Evolutionary conservation across 1,140 invertebrate genomes (phyloP), one percentile per base, ranked within the genome.

Genomic region (Brachionus calyciflorus): DNA sequence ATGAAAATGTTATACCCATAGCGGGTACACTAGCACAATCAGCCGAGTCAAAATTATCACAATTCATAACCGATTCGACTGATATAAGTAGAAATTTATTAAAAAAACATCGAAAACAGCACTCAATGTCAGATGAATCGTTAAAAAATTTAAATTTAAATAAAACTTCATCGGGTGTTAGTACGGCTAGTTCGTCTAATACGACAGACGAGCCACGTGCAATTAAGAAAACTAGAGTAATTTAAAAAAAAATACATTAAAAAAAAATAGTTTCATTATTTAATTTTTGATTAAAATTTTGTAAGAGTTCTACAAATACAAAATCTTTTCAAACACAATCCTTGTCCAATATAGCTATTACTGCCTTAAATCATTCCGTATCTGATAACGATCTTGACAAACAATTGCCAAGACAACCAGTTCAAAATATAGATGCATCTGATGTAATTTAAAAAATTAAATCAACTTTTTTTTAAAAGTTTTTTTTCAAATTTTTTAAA

Each of bases 61-160:
- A 55, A 33, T 55, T 55, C 33, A 37, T 73, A 48, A 55, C 49
- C 69, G 46, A 73, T 19, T 37, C 46, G 44, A 49, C 44, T 33
- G 44, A 51, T 19, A 44, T 12, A 3, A 44, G 21, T 14, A n/a
- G 40, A 17, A 44, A 44, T 26, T 24, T 28, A 7, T 19, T 41
- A 28, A 9, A 48, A 19, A 30, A 30, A 73, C 69, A 73, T 30
- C 69, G 69, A 9, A 73, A 73, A 19, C 69, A 73, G 26, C 69
- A 73, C 28, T 73, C 69, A 53, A 73, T 73, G 69, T 73, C 69
- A 51, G 69, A 73, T 55, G 69, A 73, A 41, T 73, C 69, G 24
- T 49, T 51, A n/a, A 51, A 70, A 30, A 48, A 70, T 33, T 51
- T 60, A 12, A 40, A 60, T 19, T 9, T 37, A 37, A 37, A 37